A percentile compares a stretch with the other conserved stretches of the same genome.
Conservation (phyloP, 2,888 invertebrate genomes). For the Drosophila pullipes region DNA sequence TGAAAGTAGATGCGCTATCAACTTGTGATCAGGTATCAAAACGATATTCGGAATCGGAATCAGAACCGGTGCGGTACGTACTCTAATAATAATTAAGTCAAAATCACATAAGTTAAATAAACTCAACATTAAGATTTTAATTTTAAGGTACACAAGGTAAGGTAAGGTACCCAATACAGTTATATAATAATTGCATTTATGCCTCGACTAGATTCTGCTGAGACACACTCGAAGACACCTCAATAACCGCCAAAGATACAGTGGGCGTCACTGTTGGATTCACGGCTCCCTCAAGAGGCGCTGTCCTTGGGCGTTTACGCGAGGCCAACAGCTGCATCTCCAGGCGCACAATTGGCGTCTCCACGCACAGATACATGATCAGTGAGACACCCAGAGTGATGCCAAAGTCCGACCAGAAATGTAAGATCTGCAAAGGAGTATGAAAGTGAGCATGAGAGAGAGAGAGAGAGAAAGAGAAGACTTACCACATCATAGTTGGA, state of each 20-base stretch:
- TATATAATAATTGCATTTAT: slow-evolving; percentile 2
- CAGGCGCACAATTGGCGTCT: slow-evolving; percentile 47
- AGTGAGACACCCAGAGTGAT: slow-evolving; percentile 62
- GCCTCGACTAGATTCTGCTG: slow-evolving; percentile 55
- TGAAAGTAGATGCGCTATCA: too few species aligned
- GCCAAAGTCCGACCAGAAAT: slow-evolving; percentile 82
- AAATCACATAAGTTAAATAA: neutral
- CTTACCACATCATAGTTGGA: slow-evolving; percentile 77
- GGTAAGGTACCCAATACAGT: neutral
- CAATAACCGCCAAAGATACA: slow-evolving; percentile 44
- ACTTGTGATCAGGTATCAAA: neutral
- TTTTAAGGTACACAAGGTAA: neutral
- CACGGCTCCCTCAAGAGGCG: neutral
- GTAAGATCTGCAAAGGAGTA: slow-evolving; percentile 52
- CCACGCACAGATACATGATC: slow-evolving; percentile 48
- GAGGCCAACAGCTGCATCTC: slow-evolving; percentile 42
- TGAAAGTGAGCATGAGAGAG: neutral
- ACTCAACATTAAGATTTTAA: neutral
- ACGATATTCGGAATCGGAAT: neutral
- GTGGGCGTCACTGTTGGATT: slow-evolving; percentile 29
- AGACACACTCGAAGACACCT: slow-evolving; percentile 38
- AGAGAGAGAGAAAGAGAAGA: neutral
- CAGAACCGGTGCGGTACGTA: neutral
- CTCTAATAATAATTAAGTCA: neutral
- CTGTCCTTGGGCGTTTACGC: slow-evolving; percentile 3